Evolutionary conservation across 2,888 invertebrate genomes (phyloP), one percentile per base, ranked within the genome.

Genomic region (Phengaris alcon): DNA sequence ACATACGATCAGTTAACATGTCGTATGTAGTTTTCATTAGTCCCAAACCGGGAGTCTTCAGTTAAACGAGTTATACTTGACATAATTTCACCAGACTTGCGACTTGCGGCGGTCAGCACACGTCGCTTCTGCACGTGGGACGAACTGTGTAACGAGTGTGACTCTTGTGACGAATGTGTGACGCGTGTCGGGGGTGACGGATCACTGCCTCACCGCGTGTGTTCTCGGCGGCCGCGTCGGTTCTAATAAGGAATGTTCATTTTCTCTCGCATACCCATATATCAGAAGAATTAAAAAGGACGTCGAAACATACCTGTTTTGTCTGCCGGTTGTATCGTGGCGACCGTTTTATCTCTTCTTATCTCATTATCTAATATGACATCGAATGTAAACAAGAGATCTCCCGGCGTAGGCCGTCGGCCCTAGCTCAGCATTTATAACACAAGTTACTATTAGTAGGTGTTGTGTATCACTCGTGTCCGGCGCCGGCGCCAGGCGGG

Each of bases 181-280:
- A 68, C 68, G 48, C 35, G 69, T 48, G 69, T 69, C 1, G 22
- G 22, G 44, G 46, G 68, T 69, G 69, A 48, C 48, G 8, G 6
- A 52, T 48, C 75, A 75, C 75, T 69, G 75, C 69, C 75, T 46
- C 15, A 54, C 69, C 68, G 69, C 75, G 55, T 69, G 75, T 75
- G 75, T 69, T 75, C 75, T 48, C 64, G 64, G 64, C 64, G 64
- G 64, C 64, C 64, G 64, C 35, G 64, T 44, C 12, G 13, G 64
- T 12, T 6, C 64, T 44, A 35, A 2, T n/a, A 55, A 13, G n/a
- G n/a, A 55, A 59, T 10, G 12, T 10, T 59, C 4, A 35, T 35
- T 35, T 35, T 35, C 35, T 22, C 22, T 59, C 9, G 1, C 22
- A 59, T 59, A 59, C 9, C 10, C 10, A 59, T 10, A 59, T 59